phyloP scores from a whole-genome alignment of 1,140 invertebrate genomes.

The Lutraria rhynchaena region DNA sequence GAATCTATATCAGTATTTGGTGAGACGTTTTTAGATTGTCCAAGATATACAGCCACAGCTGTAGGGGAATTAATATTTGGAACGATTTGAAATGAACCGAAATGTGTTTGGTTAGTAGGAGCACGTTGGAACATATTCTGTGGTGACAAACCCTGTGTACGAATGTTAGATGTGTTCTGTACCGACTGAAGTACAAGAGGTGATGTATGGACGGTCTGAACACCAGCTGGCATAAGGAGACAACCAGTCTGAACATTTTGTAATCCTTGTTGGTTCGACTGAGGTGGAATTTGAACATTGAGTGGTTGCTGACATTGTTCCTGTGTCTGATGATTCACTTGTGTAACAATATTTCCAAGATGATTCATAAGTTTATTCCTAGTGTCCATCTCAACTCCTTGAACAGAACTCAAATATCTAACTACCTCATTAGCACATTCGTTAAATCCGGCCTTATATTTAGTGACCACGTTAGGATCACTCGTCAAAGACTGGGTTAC shows the following conservation, averaged over 20 bases:
- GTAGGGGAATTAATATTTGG: conserved; percentile 16
- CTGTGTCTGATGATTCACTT: conserved; percentile 9
- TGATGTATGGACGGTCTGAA: conserved; percentile 51
- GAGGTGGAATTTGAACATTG: conserved; percentile 54
- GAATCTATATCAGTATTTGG: not conserved
- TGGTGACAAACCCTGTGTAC: conserved; percentile 15
- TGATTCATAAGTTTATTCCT: conserved; percentile 68
- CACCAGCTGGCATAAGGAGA: conserved; percentile 52
- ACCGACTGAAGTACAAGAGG: conserved; percentile 48
- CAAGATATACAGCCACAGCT: conserved; percentile 51
- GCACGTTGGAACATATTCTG: conserved; percentile 12
- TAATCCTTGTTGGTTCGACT: conserved; percentile 13
- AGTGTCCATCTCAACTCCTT: conserved; percentile 90
- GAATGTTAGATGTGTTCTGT: conserved; percentile 35
- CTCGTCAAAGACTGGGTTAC: conserved; percentile 86
- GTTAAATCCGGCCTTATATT: conserved; percentile 93
- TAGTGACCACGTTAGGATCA: conserved; percentile 90
- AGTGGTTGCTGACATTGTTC: conserved; percentile 34
- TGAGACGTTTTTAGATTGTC: conserved; percentile 35
- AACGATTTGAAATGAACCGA: conserved; percentile 57
- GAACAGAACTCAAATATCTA: conserved; percentile 91
- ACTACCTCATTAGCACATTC: conserved; percentile 94
- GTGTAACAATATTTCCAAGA: conserved; percentile 56
- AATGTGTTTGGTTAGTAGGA: conserved; percentile 2
- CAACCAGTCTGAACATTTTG: conserved; percentile 35